phyloP scores from a whole-genome alignment of 2,113 vertebrate genomes.

The Verasper variegatus region DNA sequence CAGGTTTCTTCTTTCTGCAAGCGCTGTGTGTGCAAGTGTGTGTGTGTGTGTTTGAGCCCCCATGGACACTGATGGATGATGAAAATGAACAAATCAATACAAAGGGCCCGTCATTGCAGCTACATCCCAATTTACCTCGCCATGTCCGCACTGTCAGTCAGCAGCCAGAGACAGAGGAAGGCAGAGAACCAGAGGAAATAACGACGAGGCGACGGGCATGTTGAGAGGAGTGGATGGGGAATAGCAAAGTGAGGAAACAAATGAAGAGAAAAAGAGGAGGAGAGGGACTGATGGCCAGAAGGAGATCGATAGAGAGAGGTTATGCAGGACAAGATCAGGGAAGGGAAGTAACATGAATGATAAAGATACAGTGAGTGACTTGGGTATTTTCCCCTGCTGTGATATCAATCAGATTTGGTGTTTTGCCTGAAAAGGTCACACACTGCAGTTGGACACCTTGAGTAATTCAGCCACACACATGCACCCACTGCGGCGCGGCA shows the following conservation, averaged over 20 bases:
- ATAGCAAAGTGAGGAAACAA: slow-evolving; percentile 12
- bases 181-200: slow-evolving; percentile 18
- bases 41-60: slow-evolving; percentile 20
- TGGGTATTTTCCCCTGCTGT: slow-evolving; percentile 32
- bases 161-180: slow-evolving; percentile 16
- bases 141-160: slow-evolving; percentile 63
- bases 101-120: slow-evolving; percentile 62
- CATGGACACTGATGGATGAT: slow-evolving; percentile 63
- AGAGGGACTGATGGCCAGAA: slow-evolving; percentile 19
- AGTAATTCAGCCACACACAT: slow-evolving; percentile 41
- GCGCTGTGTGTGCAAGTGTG: neutral
- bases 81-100: slow-evolving; percentile 73
- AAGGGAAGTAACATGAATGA: slow-evolving; percentile 16
- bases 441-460: slow-evolving; percentile 26
- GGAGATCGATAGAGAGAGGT: slow-evolving; percentile 46
- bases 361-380: slow-evolving; percentile 19
- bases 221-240: slow-evolving; percentile 11
- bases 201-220: slow-evolving; percentile 36
- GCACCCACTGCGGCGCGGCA: neutral
- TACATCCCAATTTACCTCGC: slow-evolving; percentile 69
- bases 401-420: slow-evolving; percentile 49
- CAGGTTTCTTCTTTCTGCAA: slow-evolving; percentile 39
- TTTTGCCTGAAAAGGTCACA: slow-evolving; percentile 63
- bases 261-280: slow-evolving; percentile 20
- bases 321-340: slow-evolving; percentile 10